Percentiles rank a stretch among this genome's conserved stretches.
Conservation (phyloP, 2,888 invertebrate species). For the Odontocolon sp. region DNA sequence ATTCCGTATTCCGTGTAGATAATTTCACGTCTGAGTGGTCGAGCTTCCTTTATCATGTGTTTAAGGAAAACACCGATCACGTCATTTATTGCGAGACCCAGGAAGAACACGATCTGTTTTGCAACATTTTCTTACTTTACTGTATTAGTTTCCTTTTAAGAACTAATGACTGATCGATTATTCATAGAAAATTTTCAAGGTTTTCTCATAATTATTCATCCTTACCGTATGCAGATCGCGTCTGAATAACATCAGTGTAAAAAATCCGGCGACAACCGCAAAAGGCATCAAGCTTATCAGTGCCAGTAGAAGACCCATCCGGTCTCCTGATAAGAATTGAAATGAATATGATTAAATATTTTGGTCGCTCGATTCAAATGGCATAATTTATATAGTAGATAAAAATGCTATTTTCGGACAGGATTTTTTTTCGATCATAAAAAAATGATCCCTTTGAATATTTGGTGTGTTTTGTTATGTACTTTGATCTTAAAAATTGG, state of each 20-base stretch:
- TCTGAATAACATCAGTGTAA: constrained; percentile 92
- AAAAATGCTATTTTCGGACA: too few relatives aligned
- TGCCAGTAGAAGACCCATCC: constrained; percentile 91
- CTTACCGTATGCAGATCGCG: constrained; percentile 96
- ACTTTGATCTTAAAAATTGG: too few relatives aligned
- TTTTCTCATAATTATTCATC: constrained; percentile 53
- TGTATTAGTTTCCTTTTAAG: too few relatives aligned
- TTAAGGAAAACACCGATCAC: constrained; percentile 90
- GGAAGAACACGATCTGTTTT: constrained; percentile 91
- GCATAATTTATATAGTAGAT: background rate
- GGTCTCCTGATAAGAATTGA: constrained; percentile 85
- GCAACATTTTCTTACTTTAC: constrained; percentile 37
- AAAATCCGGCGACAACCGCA: constrained; percentile 91
- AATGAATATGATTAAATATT: background rate
- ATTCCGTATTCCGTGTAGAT: constrained; percentile 91
- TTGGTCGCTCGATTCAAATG: background rate
- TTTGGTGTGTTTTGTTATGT: too few relatives aligned
- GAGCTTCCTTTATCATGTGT: constrained; percentile 89
- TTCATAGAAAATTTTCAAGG: background rate
- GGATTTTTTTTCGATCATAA: too few relatives aligned
- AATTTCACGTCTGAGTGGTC: constrained; percentile 87
- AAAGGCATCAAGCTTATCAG: constrained; percentile 91
- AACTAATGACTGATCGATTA: too few relatives aligned
- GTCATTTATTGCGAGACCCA: constrained; percentile 90
- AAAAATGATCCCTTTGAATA: too few relatives aligned